These are phyloP conservation scores for Hipposideros armiger DNA, from an alignment of 2,113 vertebrate species.

Conservation along the genomic window DNA sequence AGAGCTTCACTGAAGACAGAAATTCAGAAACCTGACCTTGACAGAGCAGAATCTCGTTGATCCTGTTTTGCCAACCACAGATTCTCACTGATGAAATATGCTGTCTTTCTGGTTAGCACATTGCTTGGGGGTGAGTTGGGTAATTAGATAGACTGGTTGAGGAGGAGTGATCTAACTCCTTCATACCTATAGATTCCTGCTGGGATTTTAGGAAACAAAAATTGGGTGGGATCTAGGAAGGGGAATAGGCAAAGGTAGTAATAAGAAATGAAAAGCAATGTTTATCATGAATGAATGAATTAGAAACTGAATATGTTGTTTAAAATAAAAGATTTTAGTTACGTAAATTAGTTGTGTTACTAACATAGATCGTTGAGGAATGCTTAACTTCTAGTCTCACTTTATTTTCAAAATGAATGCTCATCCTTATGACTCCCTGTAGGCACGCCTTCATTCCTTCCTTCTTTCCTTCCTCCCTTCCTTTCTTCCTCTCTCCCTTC, in stretches of 20 bases:
- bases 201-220: not conserved
- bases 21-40: not conserved
- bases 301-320: not conserved
- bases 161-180: slow-evolving; percentile 6
- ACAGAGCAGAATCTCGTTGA: slow-evolving; percentile 14
- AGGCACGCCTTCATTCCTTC: not conserved
- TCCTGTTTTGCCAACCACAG: slow-evolving; percentile 60
- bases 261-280: slow-evolving; percentile 6
- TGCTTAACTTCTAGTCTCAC: not conserved
- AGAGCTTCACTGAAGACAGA: not conserved
- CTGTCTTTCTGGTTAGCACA: slow-evolving; percentile 66
- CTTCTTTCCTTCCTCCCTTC: too few species aligned
- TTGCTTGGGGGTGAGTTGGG: slow-evolving; percentile 44
- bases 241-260: not conserved
- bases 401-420: slow-evolving; percentile 45
- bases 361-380: not conserved
- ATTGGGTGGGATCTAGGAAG: not conserved
- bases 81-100: slow-evolving; percentile 61
- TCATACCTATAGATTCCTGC: not conserved
- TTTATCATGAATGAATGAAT: slow-evolving; percentile 32
- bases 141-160: slow-evolving; percentile 60
- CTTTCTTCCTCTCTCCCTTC: too few species aligned
- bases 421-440: not conserved
- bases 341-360: not conserved
- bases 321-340: slow-evolving; percentile 12